phyloP scores from a whole-genome alignment of 2,797 vertebrate species.

The Australoheros facetus region DNA sequence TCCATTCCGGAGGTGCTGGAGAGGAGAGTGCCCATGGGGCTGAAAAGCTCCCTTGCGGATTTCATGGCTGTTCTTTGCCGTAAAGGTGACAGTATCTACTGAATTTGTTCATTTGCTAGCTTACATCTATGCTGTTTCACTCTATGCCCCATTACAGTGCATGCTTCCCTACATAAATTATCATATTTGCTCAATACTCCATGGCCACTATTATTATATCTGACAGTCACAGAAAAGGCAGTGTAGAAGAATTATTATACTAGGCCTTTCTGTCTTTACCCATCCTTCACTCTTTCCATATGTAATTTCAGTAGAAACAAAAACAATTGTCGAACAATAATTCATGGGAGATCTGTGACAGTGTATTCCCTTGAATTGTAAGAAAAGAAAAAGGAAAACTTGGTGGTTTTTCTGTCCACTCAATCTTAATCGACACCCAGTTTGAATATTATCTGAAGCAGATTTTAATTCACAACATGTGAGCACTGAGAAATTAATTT shows the following conservation, averaged over 20 bases:
- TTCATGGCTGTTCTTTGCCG: conserved; percentile 47
- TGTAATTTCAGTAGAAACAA: not conserved
- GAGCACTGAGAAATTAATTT: not conserved
- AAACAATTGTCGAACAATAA: conserved; percentile 2
- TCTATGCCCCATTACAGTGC: conserved; percentile 14
- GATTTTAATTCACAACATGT: conserved; percentile 20
- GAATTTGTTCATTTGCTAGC: conserved; percentile 35
- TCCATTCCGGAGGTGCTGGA: conserved; percentile 63
- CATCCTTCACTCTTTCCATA: not conserved
- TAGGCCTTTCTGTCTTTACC: not conserved
- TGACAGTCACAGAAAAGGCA: not conserved
- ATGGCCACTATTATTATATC: not conserved
- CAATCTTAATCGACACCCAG: not conserved
- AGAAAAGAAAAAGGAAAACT: not conserved
- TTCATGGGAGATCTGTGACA: conserved; percentile 2
- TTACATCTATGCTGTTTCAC: not conserved
- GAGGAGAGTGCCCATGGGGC: conserved; percentile 51
- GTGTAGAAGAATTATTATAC: not conserved
- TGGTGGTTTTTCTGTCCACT: not conserved
- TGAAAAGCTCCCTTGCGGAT: conserved; percentile 38
- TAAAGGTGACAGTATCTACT: conserved; percentile 25
- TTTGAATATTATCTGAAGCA: not conserved
- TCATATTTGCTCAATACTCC: not conserved
- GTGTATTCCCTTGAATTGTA: not conserved
- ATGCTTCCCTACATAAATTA: not conserved